Evolutionary conservation across 2,113 vertebrate species (phyloP).

Genomic region (Myotis davidii): DNA sequence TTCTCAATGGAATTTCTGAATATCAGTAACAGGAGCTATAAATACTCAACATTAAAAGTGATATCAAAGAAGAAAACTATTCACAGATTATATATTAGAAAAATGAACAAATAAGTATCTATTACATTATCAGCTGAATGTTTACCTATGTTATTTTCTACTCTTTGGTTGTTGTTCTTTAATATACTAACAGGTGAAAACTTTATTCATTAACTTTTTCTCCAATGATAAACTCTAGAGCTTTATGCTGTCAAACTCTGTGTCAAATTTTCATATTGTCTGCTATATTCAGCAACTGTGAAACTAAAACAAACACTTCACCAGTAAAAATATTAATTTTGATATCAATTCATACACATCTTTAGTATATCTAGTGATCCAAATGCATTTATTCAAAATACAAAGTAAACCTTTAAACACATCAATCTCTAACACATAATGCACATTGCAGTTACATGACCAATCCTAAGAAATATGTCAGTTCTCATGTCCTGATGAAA

Average conservation of each 20-base stretch:
- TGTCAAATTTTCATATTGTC: slow-evolving; percentile 17
- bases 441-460: neutral
- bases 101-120: neutral
- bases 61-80: neutral
- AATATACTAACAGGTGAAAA: neutral
- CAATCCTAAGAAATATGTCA: neutral
- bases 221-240: slow-evolving; percentile 44
- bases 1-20: neutral
- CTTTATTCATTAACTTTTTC: slow-evolving; percentile 24
- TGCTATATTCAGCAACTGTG: slow-evolving; percentile 9
- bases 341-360: neutral
- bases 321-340: neutral
- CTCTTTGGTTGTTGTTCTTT: neutral
- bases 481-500: neutral
- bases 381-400: slow-evolving; percentile 29
- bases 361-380: neutral
- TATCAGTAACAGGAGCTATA: neutral
- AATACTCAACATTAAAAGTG: neutral
- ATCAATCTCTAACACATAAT: slow-evolving; percentile 6
- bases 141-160: slow-evolving; percentile 5
- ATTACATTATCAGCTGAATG: neutral
- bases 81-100: neutral
- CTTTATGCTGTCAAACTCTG: slow-evolving; percentile 12
- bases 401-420: slow-evolving; percentile 16
- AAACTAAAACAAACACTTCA: slow-evolving; percentile 2